Conservation (phyloP, 2,888 invertebrate species). For the Eupithecia pulchellata region DNA sequence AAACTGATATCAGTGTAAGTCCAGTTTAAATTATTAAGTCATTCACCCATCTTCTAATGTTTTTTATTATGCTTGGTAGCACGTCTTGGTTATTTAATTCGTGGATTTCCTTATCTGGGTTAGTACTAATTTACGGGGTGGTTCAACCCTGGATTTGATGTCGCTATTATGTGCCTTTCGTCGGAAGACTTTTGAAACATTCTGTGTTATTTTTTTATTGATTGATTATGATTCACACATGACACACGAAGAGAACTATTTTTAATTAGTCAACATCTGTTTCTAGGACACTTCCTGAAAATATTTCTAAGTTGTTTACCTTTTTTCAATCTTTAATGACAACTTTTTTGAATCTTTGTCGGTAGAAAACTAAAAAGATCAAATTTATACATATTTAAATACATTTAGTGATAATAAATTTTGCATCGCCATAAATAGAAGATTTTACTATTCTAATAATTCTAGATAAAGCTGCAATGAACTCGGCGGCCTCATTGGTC, state of each 20-base stretch:
- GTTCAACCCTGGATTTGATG: conserved; percentile 23
- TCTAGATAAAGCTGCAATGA: too few relatives aligned
- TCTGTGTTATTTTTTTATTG: background rate
- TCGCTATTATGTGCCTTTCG: background rate
- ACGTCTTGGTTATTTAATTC: conserved; percentile 25
- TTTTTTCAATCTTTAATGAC: too few relatives aligned
- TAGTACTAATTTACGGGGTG: conserved; percentile 26
- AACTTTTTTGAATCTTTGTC: too few relatives aligned
- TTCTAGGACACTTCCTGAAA: too few relatives aligned
- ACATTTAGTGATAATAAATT: too few relatives aligned
- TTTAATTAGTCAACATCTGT: background rate
- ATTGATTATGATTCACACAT: too few relatives aligned
- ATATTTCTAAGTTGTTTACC: too few relatives aligned
- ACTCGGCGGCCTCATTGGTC: too few relatives aligned
- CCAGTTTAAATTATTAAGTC: conserved; percentile 14
- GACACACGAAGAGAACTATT: background rate
- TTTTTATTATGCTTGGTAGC: conserved; percentile 1
- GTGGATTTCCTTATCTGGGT: conserved; percentile 35
- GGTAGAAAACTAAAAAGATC: too few relatives aligned
- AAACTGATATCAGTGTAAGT: conserved; percentile 22
- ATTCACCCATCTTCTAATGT: background rate
- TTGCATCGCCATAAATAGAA: too few relatives aligned
- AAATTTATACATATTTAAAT: too few relatives aligned
- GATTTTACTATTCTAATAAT: too few relatives aligned
- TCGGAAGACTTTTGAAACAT: background rate